Conservation (phyloP, 2,797 vertebrate species). For the Mionectes olivaceus region DNA sequence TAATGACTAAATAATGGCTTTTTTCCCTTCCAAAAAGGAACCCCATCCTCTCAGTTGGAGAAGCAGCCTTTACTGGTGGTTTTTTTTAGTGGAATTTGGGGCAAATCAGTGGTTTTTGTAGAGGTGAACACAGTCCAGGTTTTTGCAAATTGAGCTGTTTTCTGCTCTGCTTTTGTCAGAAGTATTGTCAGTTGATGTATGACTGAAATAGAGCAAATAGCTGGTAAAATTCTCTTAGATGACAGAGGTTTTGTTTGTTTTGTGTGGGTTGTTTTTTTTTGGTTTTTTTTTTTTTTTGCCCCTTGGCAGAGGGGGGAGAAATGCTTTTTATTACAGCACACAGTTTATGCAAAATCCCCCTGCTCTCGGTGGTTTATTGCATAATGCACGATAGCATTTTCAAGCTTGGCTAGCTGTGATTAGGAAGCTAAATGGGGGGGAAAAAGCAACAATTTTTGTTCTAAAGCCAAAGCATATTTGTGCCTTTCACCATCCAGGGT, state of each 20-base stretch:
- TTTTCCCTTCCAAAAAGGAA: not conserved
- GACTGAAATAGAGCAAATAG: slow-evolving; percentile 22
- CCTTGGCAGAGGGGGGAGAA: not conserved
- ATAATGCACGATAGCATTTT: slow-evolving; percentile 50
- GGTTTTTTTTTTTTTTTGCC: not conserved
- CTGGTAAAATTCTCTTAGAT: slow-evolving; percentile 24
- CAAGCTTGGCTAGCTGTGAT: slow-evolving; percentile 45
- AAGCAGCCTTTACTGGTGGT: not conserved
- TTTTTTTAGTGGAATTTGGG: not conserved
- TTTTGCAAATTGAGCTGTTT: slow-evolving; percentile 11
- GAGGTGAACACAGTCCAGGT: not conserved
- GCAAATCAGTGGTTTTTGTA: not conserved
- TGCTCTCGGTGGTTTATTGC: slow-evolving; percentile 30
- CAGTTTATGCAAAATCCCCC: not conserved
- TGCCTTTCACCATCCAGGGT: not conserved
- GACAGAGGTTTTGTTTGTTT: slow-evolving; percentile 21
- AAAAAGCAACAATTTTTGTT: slow-evolving; percentile 29
- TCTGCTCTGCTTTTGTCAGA: not conserved
- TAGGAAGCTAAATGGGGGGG: slow-evolving; percentile 38
- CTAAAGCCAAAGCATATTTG: not conserved
- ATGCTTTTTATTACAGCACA: not conserved
- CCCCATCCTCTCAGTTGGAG: not conserved
- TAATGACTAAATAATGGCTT: not conserved
- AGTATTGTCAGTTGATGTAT: not conserved
- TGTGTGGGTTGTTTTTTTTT: not conserved